Conservation (phyloP, 2,797 vertebrate genomes). For the Macropus fuliginosus region DNA sequence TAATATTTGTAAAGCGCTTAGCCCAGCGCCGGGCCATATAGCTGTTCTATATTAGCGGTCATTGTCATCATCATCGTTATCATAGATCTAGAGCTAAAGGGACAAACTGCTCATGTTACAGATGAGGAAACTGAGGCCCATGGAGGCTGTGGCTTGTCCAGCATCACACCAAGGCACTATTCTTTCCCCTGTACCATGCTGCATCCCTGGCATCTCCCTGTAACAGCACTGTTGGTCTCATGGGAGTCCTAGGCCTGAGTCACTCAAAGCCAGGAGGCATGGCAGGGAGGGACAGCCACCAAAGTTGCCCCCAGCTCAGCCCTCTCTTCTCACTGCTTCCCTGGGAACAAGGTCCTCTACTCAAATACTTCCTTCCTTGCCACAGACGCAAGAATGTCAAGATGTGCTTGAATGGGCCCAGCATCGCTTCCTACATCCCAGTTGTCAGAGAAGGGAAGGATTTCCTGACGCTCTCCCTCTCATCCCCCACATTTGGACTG, state of each 20-base stretch:
- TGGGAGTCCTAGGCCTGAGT: neutral
- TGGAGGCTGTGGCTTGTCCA: neutral
- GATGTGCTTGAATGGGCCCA: neutral
- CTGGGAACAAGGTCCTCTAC: neutral
- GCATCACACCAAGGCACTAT: neutral
- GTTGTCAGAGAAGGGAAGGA: neutral
- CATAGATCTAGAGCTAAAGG: neutral
- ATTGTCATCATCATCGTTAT: neutral
- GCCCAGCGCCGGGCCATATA: neutral
- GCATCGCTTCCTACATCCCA: neutral
- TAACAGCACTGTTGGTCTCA: neutral
- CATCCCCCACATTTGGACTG: neutral
- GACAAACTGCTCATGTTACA: neutral
- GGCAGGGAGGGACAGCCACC: neutral
- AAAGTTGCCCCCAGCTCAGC: neutral
- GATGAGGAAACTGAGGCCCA: neutral
- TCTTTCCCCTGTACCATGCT: neutral
- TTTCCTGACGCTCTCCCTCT: neutral
- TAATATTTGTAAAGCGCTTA: neutral
- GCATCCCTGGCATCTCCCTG: neutral
- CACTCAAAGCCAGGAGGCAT: accelerated
- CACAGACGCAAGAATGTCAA: neutral
- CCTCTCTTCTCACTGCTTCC: neutral
- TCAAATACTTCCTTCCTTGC: neutral
- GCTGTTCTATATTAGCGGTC: neutral